Base-by-base conservation (phyloP, 2,797 vertebrate species). In the Cossypha polioptera region DNA sequence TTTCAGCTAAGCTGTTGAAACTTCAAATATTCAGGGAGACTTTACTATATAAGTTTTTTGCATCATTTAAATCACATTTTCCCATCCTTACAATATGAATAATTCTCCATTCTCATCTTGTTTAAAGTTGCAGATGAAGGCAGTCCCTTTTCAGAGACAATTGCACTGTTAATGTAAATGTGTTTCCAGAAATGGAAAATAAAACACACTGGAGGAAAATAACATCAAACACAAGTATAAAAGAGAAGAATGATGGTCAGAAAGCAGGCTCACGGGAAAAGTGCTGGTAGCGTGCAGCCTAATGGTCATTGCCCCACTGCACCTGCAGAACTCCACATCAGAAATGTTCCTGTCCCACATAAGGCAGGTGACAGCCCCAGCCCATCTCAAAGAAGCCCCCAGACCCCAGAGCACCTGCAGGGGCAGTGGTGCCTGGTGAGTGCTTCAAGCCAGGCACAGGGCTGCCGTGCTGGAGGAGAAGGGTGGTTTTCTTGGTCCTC, bases 141-240 rank as follows among this genome's bases (percentile, higher is more conserved):
- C 83, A 90, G 86, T 47, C 45, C 33, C 2, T 48, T 76, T 65
- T 53, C 92, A 69, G 47, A 20, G 78, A 42, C 85, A 88, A 71
- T 90, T 92, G 78, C 55, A 69, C 76, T 36, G 43, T 92, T 94
- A 93, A 96, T 94, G 92, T 91, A 94, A 91, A 68, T 67, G 61
- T 11, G 1, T 94, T 94, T 94, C 57, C 88, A 84, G 87, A 96
- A 97, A 89, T 82, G 74, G 91, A 88, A 96, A 96, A 97, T 87
- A 94, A 94, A 94, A 96, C 91, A 86, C 85, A 55, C 94, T 77
- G 68, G 91, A 95, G 96, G 68, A 90, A 97, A 96, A 93, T 95
- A 95, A 94, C 7, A 8, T 69, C 92, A 80, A 91, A 68, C 58
- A 75, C 55, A 94, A 87, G 63, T 73, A 91, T 26, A 61, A 83